Conservation (phyloP, 2,888 invertebrate genomes). For the Celastrina argiolus region DNA sequence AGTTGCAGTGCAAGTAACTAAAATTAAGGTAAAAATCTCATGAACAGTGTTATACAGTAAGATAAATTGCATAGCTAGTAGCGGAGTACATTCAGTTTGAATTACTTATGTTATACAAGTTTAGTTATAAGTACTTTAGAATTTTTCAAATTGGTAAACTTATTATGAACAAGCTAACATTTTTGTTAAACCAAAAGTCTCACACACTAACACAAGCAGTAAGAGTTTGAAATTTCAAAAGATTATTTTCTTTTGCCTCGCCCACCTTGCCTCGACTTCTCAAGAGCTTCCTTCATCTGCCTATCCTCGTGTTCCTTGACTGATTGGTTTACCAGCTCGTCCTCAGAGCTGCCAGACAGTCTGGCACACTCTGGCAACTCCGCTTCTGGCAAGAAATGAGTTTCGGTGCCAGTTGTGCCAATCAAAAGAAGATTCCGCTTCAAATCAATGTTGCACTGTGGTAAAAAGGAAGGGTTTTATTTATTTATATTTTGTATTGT, state of each 20-base stretch:
- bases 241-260: conserved; percentile 54
- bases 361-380: conserved; percentile 85
- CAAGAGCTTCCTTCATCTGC: conserved; percentile 84
- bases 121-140: no score
- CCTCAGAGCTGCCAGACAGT: conserved; percentile 82
- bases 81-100: no score
- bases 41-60: no score
- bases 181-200: not conserved
- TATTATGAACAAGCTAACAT: no score
- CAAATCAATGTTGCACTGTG: conserved; percentile 93
- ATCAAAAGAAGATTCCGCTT: conserved; percentile 91
- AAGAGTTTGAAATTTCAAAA: not conserved
- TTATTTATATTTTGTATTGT: no score
- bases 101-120: no score
- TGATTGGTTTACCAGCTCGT: conserved; percentile 73
- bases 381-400: conserved; percentile 88
- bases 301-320: conserved; percentile 80
- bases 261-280: conserved; percentile 82
- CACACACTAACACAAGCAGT: not conserved
- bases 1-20: no score
- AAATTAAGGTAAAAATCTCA: no score
- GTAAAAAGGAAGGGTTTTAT: no score
- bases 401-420: conserved; percentile 96
- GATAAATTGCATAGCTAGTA: no score
- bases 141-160: no score